Evolutionary conservation across 2,797 vertebrate species (phyloP), one percentile per base, ranked within the genome.

Genomic region (Enteromius thamalakanensis): DNA sequence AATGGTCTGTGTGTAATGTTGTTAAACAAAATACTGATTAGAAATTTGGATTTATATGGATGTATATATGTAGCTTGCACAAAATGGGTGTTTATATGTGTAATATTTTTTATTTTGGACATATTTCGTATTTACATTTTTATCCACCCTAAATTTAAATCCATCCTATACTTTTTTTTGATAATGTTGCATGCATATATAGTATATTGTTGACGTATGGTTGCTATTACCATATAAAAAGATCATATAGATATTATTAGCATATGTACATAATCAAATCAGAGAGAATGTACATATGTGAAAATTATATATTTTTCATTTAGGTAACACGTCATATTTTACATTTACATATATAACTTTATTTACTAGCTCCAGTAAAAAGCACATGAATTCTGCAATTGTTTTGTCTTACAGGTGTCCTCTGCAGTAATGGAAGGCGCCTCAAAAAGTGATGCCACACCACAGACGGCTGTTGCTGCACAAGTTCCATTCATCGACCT

Each of bases 401-500:
- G 0, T 17, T 29, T 74, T 11, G 17, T 67, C 4, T 32, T 2
- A 15, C 3, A 82, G 80, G 6, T 40, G 34, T 49, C 21, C 15
- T 53, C 67, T 14, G 37, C 60, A 77, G 55, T 29, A n/a, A 94
- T 96, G 92, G 90, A 94, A 85, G 92, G 91, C 0, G 34, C 90
- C n/a, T 88, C 94, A 1, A 78, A 89, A 76, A 87, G 80, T 0
- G 91, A 90, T 32, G 64, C 87, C 49, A 32, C 90, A 19, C 64
- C 49, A 45, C 89, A 90, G 79, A 89, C 81, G 6, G 94, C 94
- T 0, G 97, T 99, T 32, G 97, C 97, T 1, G 94, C 95, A 70
- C 94, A 93, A 0, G 97, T 99, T 82, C 98, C 98, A 58, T 99
- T 99, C 91, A 90, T 92, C 51, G 90, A 99, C 89, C 93, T 99